phyloP scores from a whole-genome alignment of 2,113 vertebrate genomes.

The Pterocles gutturalis region DNA sequence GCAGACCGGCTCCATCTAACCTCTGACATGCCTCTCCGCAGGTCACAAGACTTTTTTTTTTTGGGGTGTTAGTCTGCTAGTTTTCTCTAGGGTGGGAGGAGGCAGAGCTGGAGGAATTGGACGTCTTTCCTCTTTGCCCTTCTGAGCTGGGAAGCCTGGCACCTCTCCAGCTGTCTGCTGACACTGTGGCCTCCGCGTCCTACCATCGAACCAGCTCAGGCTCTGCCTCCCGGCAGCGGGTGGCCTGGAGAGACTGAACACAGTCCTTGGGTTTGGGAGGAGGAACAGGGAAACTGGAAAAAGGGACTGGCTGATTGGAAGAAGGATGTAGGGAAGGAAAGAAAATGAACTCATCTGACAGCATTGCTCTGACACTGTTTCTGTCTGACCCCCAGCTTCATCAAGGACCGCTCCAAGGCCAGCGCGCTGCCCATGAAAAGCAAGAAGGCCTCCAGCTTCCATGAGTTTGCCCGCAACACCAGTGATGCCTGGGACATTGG shows the following conservation, averaged over 20 bases:
- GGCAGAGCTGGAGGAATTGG: background rate
- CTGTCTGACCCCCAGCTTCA: conserved; percentile 80
- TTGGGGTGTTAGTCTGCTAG: background rate
- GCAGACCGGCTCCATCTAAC: fast-evolving
- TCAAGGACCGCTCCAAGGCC: conserved; percentile 86
- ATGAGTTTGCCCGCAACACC: conserved; percentile 93
- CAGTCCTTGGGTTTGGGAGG: background rate
- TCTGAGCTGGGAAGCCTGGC: background rate
- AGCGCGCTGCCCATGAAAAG: conserved; percentile 83
- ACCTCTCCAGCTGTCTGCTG: background rate
- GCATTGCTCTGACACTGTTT: background rate
- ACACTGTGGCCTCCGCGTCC: background rate
- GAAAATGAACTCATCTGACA: background rate
- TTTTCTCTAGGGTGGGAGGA: background rate
- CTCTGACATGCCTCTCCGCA: background rate
- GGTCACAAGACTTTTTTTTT: background rate
- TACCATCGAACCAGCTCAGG: background rate
- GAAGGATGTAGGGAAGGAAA: background rate
- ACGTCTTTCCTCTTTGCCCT: background rate
- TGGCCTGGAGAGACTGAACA: background rate
- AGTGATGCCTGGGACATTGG: conserved; percentile 96
- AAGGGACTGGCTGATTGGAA: background rate
- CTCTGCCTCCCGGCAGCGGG: background rate
- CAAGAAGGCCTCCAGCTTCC: conserved; percentile 93
- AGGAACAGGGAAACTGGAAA: background rate